Conservation (phyloP, 2,888 invertebrate genomes). For the Macrophya annulata region DNA sequence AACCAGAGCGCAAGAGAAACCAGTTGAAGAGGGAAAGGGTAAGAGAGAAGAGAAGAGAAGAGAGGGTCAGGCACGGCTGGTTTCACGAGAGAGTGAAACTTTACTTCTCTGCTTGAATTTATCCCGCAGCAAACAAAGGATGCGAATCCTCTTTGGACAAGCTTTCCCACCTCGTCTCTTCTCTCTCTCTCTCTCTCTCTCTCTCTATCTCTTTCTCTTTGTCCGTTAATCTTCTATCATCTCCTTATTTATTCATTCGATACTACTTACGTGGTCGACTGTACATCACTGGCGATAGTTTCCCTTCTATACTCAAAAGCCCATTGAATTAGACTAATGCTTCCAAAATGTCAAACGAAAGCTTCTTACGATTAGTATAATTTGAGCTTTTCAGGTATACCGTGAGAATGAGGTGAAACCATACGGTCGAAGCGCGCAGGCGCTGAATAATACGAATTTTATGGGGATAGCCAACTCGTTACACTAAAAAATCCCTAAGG, state of each 20-base stretch:
- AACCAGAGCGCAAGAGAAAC: background rate
- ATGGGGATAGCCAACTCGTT: no score
- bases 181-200: background rate
- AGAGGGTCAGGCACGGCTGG: constrained; percentile 47
- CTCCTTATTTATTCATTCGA: background rate
- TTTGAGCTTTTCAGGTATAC: background rate
- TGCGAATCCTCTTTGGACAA: constrained; percentile 11
- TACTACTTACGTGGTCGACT: background rate
- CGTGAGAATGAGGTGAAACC: no score
- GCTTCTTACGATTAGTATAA: no score
- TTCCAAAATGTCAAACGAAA: background rate
- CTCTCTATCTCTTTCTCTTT: background rate
- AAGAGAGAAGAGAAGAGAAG: background rate
- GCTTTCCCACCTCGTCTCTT: background rate
- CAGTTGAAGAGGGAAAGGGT: background rate
- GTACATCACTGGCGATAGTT: background rate
- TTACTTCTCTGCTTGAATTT: constrained; percentile 28
- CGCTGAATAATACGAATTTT: background rate
- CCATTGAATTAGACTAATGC: background rate
- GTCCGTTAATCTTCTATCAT: background rate
- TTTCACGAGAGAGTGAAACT: constrained; percentile 50
- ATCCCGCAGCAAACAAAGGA: constrained; percentile 32
- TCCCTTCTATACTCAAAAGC: background rate
- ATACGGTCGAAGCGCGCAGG: no score
- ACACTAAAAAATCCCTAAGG: no score